Percentiles rank a stretch among this genome's conserved stretches.
Conservation (phyloP, 2,888 invertebrate genomes). For the Encarsia formosa region DNA sequence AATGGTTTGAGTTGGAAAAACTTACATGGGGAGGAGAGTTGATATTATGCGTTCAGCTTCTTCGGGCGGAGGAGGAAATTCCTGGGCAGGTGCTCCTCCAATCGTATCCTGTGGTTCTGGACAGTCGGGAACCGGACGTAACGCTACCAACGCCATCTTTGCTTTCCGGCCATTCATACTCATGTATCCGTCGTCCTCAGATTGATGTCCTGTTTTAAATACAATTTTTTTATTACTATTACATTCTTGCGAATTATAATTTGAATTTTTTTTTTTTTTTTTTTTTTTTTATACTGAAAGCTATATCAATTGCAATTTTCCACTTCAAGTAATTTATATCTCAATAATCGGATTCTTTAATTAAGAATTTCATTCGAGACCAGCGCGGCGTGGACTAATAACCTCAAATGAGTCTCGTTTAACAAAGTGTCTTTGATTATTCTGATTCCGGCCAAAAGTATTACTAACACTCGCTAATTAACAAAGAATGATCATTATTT, state of each 20-base stretch:
- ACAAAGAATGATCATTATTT: too few species aligned
- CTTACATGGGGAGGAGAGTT: constrained; percentile 70
- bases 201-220: constrained; percentile 64
- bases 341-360: too few species aligned
- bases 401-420: too few species aligned
- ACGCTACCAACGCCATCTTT: constrained; percentile 63
- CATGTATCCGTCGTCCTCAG: constrained; percentile 90
- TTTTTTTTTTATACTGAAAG: background rate
- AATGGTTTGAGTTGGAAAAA: constrained; percentile 21
- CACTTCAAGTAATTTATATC: too few species aligned
- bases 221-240: background rate
- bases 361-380: too few species aligned
- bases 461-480: too few species aligned
- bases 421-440: too few species aligned
- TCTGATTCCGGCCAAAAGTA: too few species aligned
- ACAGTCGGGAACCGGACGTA: constrained; percentile 60
- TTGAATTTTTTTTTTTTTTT: constrained; percentile 4
- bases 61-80: constrained; percentile 72
- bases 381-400: too few species aligned
- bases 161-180: constrained; percentile 84
- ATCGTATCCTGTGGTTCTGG: constrained; percentile 53
- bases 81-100: constrained; percentile 51
- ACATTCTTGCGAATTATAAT: background rate
- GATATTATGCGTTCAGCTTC: constrained; percentile 74
- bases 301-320: too few species aligned